Percentiles rank a stretch among this genome's conserved stretches.
These are phyloP conservation scores for Hemichromis elongatus DNA, from an alignment of 2,113 vertebrate genomes.

Conservation along the genomic window DNA sequence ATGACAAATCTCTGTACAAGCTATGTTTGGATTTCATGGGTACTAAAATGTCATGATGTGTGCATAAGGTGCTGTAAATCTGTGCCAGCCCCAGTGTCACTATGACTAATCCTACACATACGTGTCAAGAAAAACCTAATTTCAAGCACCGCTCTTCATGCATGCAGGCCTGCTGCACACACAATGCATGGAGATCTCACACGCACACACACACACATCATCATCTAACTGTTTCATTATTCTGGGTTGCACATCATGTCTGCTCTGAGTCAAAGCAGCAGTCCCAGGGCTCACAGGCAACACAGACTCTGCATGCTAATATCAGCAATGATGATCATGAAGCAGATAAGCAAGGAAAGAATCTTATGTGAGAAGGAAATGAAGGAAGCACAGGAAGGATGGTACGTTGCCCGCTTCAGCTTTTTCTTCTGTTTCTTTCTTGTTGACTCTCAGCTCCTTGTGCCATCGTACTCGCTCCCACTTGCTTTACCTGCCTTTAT, in stretches of 20 bases:
- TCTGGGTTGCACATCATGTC: neutral
- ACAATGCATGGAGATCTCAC: neutral
- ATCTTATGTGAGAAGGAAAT: neutral
- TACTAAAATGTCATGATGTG: no score
- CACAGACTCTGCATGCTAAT: neutral
- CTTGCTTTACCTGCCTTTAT: neutral
- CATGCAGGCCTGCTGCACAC: neutral
- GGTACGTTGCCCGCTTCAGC: neutral
- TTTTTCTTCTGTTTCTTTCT: neutral
- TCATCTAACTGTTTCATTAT: neutral
- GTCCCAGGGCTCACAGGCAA: neutral
- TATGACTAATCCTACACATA: neutral
- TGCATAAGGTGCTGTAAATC: neutral
- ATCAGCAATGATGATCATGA: neutral
- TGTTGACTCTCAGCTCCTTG: neutral
- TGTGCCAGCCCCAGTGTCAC: neutral
- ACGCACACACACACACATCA: neutral
- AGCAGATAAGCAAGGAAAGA: neutral
- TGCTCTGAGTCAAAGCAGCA: neutral
- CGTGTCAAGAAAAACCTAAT: neutral
- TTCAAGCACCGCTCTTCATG: neutral
- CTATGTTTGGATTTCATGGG: neutral
- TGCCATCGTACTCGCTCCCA: neutral
- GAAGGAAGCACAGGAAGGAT: neutral
- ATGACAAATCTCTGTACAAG: neutral